Evolutionary conservation across 2,888 invertebrate species (phyloP).

Genomic region (Rhyacophila evoluta): DNA sequence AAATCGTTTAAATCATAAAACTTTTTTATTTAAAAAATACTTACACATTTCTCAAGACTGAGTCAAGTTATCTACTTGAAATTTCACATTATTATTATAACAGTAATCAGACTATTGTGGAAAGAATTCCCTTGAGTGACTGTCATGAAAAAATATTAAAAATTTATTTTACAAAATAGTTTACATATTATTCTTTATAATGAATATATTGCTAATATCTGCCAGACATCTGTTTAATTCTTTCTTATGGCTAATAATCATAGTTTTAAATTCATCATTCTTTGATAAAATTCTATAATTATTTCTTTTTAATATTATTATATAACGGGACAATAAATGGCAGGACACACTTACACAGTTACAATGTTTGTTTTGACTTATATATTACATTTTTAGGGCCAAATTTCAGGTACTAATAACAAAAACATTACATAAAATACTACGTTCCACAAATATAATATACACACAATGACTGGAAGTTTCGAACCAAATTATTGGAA

Average conservation of each 20-base stretch:
- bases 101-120: conserved; percentile 45
- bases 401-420: conserved; percentile 28
- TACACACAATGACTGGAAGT: not conserved
- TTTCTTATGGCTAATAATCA: not conserved
- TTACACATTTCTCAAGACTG: conserved; percentile 39
- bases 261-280: not conserved
- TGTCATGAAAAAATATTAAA: conserved; percentile 42
- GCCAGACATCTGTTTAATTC: not conserved
- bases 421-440: not conserved
- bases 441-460: not conserved
- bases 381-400: conserved; percentile 6
- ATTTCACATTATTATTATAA: conserved; percentile 33
- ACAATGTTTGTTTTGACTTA: not conserved
- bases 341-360: not conserved
- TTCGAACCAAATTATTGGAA: not conserved
- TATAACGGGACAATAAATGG: too few species aligned
- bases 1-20: conserved; percentile 30
- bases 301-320: not conserved
- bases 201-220: not conserved
- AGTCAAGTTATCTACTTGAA: conserved; percentile 39
- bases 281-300: not conserved
- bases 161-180: conserved; percentile 25
- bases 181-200: not conserved
- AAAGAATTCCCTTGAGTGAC: conserved; percentile 30
- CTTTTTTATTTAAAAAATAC: conserved; percentile 32